Conservation (phyloP, 2,888 invertebrate species). For the Chelonus formosanus region DNA sequence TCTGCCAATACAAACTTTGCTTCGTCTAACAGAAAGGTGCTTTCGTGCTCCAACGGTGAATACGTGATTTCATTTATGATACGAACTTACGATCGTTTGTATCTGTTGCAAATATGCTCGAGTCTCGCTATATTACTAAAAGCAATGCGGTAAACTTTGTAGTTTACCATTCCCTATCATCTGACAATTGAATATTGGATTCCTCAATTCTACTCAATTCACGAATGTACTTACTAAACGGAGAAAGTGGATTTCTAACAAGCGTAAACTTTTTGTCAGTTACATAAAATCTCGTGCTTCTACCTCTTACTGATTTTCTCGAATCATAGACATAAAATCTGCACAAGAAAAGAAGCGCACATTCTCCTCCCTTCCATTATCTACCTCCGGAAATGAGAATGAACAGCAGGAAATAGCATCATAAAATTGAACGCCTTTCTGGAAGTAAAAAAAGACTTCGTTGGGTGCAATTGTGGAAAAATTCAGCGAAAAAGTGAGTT, state of each 20-base stretch:
- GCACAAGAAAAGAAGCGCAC: slow-evolving; percentile 21
- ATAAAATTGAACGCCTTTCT: slow-evolving; percentile 35
- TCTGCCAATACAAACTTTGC: slow-evolving; percentile 20
- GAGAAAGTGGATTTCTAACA: slow-evolving; percentile 8
- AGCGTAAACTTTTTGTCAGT: slow-evolving; percentile 11
- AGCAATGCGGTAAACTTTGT: slow-evolving; percentile 33
- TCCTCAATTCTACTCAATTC: slow-evolving; percentile 30
- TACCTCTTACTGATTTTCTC: slow-evolving; percentile 29
- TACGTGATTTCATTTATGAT: slow-evolving; percentile 64
- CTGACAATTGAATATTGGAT: slow-evolving; percentile 17
- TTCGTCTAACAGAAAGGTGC: slow-evolving; percentile 37
- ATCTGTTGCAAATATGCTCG: slow-evolving; percentile 48
- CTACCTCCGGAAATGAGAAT: slow-evolving; percentile 35
- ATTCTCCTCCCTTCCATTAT: slow-evolving; percentile 21
- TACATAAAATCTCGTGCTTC: slow-evolving; percentile 22
- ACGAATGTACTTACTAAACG: slow-evolving; percentile 23
- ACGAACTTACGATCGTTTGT: slow-evolving; percentile 57
- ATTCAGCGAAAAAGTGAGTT: slow-evolving; percentile 24
- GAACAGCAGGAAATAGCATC: slow-evolving; percentile 37
- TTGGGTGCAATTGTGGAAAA: slow-evolving; percentile 29
- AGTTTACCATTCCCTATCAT: slow-evolving; percentile 10
- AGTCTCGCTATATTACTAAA: slow-evolving; percentile 34
- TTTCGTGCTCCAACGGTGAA: slow-evolving; percentile 56
- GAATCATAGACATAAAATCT: slow-evolving; percentile 17
- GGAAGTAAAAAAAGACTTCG: slow-evolving; percentile 30